Base-by-base conservation (phyloP, 2,888 invertebrate species). In the Pandemis cinnamomeana region DNA sequence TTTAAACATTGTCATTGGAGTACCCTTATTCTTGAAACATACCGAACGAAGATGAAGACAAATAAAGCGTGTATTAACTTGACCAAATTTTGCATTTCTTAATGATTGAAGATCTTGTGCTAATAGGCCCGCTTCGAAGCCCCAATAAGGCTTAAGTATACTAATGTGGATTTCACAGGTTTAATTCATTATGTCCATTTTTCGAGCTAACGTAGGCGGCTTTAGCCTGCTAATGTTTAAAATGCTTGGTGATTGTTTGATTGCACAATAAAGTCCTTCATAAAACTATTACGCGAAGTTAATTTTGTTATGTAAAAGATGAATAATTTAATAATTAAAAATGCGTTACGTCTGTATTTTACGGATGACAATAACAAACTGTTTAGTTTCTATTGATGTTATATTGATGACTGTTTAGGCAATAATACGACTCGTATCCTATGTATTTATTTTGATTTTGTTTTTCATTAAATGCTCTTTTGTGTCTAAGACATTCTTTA, bases 231-330 rank as follows among this genome's bases (percentile, higher is more conserved):
- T 2, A 13, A 36, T 46, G 46, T 48, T 20, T 36, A 15, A 63
- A 63, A 48, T n/a, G 64, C 46, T 48, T 27, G 13, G 11, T 27
- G 46, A 63, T 48, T 27, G 4, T 46, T 64, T 20, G 7, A 61
- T 46, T 64, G 64, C 64, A 64, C 58, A 64, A 64, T 48, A 1
- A 48, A 44, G 42, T 62, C 62, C 62, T 62, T 44, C 62, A 42
- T 44, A 10, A 15, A 46, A 11, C 20, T 11, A n/a, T 64, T 64
- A 48, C 7, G 46, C 15, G 11, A 27, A 46, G 27, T 13, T 36
- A 36, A 60, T 60, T 53, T n/a, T 53, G 3, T 53, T 60, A 36
- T 60, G 36, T 11, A 36, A 7, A 64, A 44, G 3, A 42, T 4
- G 15, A 20, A 20, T 64, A 11, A 13, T 46, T 11, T 13, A 10